Evolutionary conservation across 2,797 vertebrate genomes (phyloP), one percentile per base, ranked within the genome.

Genomic region (Myotis vivesi): DNA sequence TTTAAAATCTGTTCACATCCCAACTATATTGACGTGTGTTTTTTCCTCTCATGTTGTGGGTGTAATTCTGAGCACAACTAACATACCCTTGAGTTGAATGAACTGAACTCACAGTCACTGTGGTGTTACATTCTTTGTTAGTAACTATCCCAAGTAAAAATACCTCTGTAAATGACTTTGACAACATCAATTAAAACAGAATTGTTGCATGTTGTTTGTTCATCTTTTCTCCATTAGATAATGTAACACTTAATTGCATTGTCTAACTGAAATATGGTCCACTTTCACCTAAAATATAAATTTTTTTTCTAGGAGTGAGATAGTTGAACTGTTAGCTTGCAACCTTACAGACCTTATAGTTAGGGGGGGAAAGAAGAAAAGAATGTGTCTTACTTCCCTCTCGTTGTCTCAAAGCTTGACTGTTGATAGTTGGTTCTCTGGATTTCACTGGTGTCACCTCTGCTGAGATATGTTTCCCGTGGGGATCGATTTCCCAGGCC

Each of bases 361-460:
- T n/a, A 55, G 51, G 94, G 19, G 89, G n/a, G 96, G 20, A 73
- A 92, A 95, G 55, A 57, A 71, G 6, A 16, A 93, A 0, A 0
- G 2, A 92, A 44, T 23, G 69, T 79, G 87, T 30, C 98, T 98
- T 98, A 99, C 98, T 98, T 98, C 97, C 98, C 98, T 71, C 98
- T 97, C 23, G 98, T 97, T 33, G 98, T 98, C 97, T 98, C 97
- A 93, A 98, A 99, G 87, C 89, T 9, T 0, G 98, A 38, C 41
- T 96, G 96, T 95, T 97, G 97, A 81, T 80, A 64, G 94, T 11
- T 95, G 76, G 57, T 23, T 55, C 97, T 88, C 84, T 93, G 96
- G 85, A 95, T 97, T 13, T 16, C 46, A 9, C 28, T 81, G 71
- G 33, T 80, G 46, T 85, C 94, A 7, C 62, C 91, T 66, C 72